Evolutionary conservation across 2,888 invertebrate species (phyloP).

Genomic region (Luperina nickerlii): DNA sequence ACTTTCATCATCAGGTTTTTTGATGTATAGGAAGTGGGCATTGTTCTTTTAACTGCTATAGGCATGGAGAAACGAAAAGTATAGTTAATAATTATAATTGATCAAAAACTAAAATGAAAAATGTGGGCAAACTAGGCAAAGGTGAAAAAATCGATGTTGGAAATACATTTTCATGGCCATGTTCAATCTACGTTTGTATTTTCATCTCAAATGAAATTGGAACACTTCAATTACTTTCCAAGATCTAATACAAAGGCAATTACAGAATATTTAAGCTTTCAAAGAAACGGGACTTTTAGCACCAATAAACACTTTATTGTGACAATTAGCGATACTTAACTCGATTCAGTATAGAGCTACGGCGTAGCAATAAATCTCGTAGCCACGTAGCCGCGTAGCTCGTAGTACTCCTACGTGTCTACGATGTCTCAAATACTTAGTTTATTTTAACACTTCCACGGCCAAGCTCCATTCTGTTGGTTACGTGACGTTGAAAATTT

Average conservation of each 20-base stretch:
- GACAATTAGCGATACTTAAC: constrained; percentile 68
- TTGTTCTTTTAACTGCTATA: neutral
- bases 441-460: constrained; percentile 65
- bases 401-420: constrained; percentile 68
- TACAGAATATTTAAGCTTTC: constrained; percentile 58
- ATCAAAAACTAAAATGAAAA: neutral
- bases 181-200: constrained; percentile 15
- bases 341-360: constrained; percentile 71
- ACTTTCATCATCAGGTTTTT: too few species aligned
- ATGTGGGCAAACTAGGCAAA: neutral
- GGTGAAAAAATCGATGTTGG: neutral
- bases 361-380: constrained; percentile 79
- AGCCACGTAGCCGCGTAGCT: constrained; percentile 72
- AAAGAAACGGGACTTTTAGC: constrained; percentile 52
- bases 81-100: neutral
- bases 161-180: constrained; percentile 26
- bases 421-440: constrained; percentile 67
- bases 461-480: constrained; percentile 51
- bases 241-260: constrained; percentile 49
- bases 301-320: constrained; percentile 69
- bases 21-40: too few species aligned
- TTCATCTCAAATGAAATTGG: constrained; percentile 21
- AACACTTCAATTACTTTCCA: constrained; percentile 19
- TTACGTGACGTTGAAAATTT: constrained; percentile 53
- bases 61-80: neutral